Evolutionary conservation across 2,113 vertebrate species (phyloP), one percentile per base, ranked within the genome.

Genomic region (Prinia subflava): DNA sequence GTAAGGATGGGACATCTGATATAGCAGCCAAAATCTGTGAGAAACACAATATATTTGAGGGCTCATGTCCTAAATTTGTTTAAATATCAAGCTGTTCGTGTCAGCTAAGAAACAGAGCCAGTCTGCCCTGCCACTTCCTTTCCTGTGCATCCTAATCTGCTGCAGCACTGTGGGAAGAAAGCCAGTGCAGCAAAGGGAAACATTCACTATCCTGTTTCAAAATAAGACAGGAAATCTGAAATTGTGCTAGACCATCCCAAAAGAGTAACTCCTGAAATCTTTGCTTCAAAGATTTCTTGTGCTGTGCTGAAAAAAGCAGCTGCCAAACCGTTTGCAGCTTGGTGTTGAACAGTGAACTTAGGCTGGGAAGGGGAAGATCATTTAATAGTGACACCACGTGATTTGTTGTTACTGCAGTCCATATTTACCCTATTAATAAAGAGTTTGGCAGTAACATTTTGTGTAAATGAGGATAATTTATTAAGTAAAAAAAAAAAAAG

Each of bases 361-460:
- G 68, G 28, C 42, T 83, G 70, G 65, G 50, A 91, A 93, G 60
- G 87, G 83, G 57, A 74, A 76, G 82, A 95, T 94, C 50, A 91
- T 94, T 96, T 87, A 85, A 53, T 9, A 94, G 50, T 50, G 57
- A 83, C 10, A 68, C 77, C 39, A 67, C 19, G 62, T 85, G 92
- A 92, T 97, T 92, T 97, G 89, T 92, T 95, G 92, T 73, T 84
- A 87, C 73, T 83, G 64, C 60, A 89, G 69, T 96, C 69, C 56
- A 41, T 97, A 88, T 95, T 97, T 97, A 89, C 81, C 60, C 73
- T 76, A 92, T 96, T 97, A 96, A 95, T 94, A 96, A 91, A 56
- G 83, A 92, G 39, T 62, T 76, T 80, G 46, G 18, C 9, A 8
- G 89, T 90, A 95, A 93, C 75, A 50, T 93, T 96, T 96, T 96